Base-by-base conservation (phyloP, 2,888 invertebrate genomes). In the Apodemia duryi region DNA sequence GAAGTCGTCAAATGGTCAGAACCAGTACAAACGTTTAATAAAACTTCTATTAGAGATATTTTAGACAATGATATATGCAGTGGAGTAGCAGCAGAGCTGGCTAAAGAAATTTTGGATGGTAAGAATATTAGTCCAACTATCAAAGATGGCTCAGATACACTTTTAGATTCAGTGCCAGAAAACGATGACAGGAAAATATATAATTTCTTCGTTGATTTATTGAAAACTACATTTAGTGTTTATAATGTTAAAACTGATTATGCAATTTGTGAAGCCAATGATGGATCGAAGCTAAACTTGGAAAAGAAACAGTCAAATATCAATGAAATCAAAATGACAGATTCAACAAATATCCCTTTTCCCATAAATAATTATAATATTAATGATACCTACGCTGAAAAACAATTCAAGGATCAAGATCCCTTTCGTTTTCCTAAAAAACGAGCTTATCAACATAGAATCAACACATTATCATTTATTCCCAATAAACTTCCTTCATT, bases 141-240 rank as follows among this genome's bases (percentile, higher is more conserved):
- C 0, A 72, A 72, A 0, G 68, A 74, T 7, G 78, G 80, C 6
- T 75, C 79, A 0, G 57, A 65, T 0, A 82, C 79, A 0, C 41
- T 78, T 2, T 73, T 80, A 1, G 71, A 76, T 5, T 67, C 73
- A 6, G 65, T 52, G 0, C 65, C 66, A 2, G 69, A 70, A 0
- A 75, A 69, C 66, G 72, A 76, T 0, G 79, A 83, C 6, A 78
- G 77, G 28, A 74, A 75, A 10, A 57, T 88, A 0, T 87, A 85
- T 62, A 83, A 84, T 62, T 81, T 88, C 62, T 86, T 87, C 62
- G 81, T 85, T 0, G 84, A 89, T 71, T 63, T 88, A 9, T 61
- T 88, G 4, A 80, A 87, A 69, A 81, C 81, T 0, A 83, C 85
- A 0, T 78, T 85, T 1, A 81, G 73, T 63, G 78, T 78, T 1